Conservation (phyloP, 2,888 invertebrate genomes). For the Acrocera orbiculus region DNA sequence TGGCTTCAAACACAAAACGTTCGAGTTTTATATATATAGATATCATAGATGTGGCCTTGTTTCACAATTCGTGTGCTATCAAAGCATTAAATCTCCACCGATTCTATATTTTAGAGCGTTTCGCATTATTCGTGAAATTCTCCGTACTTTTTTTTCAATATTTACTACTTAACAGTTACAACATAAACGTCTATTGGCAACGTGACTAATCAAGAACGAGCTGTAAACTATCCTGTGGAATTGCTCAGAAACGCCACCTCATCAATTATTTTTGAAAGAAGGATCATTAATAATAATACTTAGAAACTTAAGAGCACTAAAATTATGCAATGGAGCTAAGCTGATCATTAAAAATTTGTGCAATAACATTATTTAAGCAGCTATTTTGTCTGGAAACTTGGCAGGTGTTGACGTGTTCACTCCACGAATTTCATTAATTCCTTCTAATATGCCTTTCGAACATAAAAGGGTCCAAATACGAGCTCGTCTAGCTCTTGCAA, state of each 20-base stretch:
- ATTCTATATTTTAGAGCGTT: too few species aligned
- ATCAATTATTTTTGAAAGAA: neutral
- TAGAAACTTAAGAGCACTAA: slow-evolving; percentile 1
- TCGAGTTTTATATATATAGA: too few species aligned
- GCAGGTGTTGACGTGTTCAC: neutral
- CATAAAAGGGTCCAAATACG: neutral
- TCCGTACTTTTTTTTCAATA: too few species aligned
- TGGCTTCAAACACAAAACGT: too few species aligned
- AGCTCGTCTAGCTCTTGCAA: neutral
- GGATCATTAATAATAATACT: slow-evolving; percentile 2
- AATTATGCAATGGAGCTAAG: slow-evolving; percentile 1
- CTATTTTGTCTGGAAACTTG: too few species aligned
- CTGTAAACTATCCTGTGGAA: neutral
- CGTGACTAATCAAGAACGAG: neutral
- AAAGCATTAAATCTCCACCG: too few species aligned
- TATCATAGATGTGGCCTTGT: too few species aligned
- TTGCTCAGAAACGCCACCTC: neutral
- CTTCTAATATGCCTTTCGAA: neutral
- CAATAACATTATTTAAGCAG: too few species aligned
- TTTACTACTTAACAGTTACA: too few species aligned
- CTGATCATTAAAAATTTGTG: neutral
- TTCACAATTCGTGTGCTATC: too few species aligned
- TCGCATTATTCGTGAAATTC: too few species aligned
- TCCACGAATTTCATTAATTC: neutral
- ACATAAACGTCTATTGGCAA: too few species aligned